These are phyloP conservation scores for Synanthedon vespiformis DNA, from an alignment of 2,888 invertebrate species.

Conservation along the genomic window DNA sequence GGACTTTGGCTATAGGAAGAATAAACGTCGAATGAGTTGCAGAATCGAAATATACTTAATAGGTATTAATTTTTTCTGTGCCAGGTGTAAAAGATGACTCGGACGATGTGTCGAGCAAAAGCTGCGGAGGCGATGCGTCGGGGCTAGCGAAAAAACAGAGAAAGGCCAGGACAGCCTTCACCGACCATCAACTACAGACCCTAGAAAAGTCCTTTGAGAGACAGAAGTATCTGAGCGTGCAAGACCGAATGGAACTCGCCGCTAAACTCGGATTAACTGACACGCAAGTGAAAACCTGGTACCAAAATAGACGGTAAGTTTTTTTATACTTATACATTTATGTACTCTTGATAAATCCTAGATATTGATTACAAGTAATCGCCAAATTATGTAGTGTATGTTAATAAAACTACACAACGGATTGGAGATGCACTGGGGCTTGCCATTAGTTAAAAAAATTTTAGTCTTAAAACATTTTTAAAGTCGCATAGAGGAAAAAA, in stretches of 20 bases:
- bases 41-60: not conserved
- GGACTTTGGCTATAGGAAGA: no score
- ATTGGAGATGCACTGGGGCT: no score
- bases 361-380: no score
- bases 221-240: constrained; percentile 96
- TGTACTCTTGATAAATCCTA: no score
- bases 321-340: not conserved
- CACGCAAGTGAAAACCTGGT: constrained; percentile 99
- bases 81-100: constrained; percentile 89
- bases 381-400: no score
- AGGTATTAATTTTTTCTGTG: constrained; percentile 21
- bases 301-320: constrained; percentile 95
- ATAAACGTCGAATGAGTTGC: not conserved
- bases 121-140: constrained; percentile 55
- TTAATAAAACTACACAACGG: no score
- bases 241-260: constrained; percentile 98
- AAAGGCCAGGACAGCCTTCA: constrained; percentile 98
- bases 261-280: constrained; percentile 95
- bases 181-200: constrained; percentile 96
- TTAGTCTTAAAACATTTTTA: no score
- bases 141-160: constrained; percentile 90
- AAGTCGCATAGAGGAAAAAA: no score
- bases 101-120: constrained; percentile 74
- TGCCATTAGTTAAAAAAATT: no score
- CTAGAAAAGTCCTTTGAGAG: constrained; percentile 97